Evolutionary conservation across 2,888 invertebrate genomes (phyloP).

Genomic region (Flabesymbios commensalis): DNA sequence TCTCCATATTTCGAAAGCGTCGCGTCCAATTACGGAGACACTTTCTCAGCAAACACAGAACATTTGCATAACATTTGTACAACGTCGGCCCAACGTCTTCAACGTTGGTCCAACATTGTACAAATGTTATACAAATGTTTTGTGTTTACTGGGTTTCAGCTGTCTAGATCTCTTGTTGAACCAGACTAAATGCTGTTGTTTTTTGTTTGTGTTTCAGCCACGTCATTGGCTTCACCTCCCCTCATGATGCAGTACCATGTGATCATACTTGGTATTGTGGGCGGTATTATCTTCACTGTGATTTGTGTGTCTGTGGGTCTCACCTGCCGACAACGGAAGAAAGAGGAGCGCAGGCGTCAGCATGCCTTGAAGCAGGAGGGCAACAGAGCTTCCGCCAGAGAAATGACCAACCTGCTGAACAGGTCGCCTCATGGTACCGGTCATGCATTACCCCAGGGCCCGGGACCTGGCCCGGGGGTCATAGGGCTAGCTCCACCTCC

Average conservation of each 20-base stretch:
- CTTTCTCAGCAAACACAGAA: no score
- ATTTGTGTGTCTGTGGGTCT: conserved; percentile 43
- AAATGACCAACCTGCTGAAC: conserved; percentile 28
- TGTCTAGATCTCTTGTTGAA: no score
- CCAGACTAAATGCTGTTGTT: no score
- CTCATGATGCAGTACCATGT: conserved; percentile 36
- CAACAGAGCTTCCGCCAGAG: conserved; percentile 8
- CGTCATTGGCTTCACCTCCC: no score
- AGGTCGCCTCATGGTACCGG: neutral
- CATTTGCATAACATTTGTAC: no score
- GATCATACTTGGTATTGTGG: conserved; percentile 49
- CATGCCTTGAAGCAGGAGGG: conserved; percentile 20
- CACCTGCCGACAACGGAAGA: conserved; percentile 40
- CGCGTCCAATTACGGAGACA: no score
- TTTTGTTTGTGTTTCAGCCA: no score
- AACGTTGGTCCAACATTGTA: no score
- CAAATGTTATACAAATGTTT: no score
- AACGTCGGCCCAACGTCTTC: no score
- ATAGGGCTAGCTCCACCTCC: neutral
- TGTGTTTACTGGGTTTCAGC: no score
- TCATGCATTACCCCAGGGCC: neutral
- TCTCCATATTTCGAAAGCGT: no score
- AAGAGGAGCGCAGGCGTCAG: conserved; percentile 14
- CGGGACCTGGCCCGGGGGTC: neutral
- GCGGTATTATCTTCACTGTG: conserved; percentile 45